Conservation (phyloP, 2,113 vertebrate species). For the Pontoporia blainvillei region DNA sequence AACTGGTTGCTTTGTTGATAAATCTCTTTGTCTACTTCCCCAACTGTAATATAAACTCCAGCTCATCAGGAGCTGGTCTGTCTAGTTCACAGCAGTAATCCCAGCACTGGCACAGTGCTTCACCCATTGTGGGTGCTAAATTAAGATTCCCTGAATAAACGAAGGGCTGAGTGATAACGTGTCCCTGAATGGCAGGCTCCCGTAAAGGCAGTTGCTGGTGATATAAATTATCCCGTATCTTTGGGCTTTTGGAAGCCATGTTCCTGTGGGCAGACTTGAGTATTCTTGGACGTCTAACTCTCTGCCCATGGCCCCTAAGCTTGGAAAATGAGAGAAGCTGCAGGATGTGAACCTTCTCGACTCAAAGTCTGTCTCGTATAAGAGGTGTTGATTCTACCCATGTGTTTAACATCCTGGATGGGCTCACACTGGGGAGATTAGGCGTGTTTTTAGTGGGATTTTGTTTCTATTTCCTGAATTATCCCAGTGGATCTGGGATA, state of each 20-base stretch:
- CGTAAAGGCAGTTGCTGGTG: neutral
- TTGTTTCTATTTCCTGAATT: neutral
- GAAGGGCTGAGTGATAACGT: neutral
- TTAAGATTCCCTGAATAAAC: neutral
- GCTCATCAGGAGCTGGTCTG: neutral
- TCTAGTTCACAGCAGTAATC: neutral
- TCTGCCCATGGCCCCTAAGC: neutral
- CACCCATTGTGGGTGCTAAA: neutral
- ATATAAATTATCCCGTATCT: neutral
- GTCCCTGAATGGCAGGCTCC: neutral
- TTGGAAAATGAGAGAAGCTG: neutral
- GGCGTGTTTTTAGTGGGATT: neutral
- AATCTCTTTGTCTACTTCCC: neutral
- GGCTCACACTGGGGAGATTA: neutral
- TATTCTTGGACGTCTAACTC: neutral
- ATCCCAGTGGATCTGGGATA: neutral
- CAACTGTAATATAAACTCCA: neutral
- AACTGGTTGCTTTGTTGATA: neutral
- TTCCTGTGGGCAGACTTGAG: neutral
- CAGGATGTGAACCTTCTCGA: neutral
- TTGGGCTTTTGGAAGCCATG: neutral
- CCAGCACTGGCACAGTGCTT: neutral
- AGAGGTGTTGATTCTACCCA: neutral
- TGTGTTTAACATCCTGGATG: neutral
- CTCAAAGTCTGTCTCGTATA: neutral